These are phyloP conservation scores for Scarus forsteni DNA, from an alignment of 2,797 vertebrate genomes.

Conservation along the genomic window DNA sequence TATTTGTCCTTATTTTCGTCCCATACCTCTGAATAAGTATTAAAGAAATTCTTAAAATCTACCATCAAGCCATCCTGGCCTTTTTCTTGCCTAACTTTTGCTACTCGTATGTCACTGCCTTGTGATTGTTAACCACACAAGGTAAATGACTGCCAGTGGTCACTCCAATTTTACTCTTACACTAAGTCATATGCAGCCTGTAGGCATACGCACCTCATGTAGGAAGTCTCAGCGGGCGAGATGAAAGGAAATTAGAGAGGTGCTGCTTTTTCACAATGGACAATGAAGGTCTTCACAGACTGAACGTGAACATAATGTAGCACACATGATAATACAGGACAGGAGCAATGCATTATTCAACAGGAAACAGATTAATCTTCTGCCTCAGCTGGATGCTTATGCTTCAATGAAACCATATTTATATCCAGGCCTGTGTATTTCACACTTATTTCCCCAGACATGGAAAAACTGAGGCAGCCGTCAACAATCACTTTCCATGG, in stretches of 20 bases:
- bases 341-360: constrained; percentile 69
- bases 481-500: constrained; percentile 59
- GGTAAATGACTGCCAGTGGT: too few species aligned
- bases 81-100: too few species aligned
- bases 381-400: constrained; percentile 22
- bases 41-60: too few species aligned
- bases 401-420: constrained; percentile 42
- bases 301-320: constrained; percentile 33
- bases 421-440: constrained; percentile 39
- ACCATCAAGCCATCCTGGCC: too few species aligned
- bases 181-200: constrained; percentile 55
- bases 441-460: constrained; percentile 63
- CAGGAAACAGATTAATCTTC: constrained; percentile 51
- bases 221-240: constrained; percentile 44
- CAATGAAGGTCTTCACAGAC: constrained; percentile 56
- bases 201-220: constrained; percentile 29
- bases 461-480: constrained; percentile 33
- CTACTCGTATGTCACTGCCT: too few species aligned
- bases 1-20: too few species aligned
- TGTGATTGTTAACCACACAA: too few species aligned
- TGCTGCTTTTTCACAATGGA: constrained; percentile 63
- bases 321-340: constrained; percentile 27
- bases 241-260: constrained; percentile 63
- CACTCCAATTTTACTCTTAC: constrained; percentile 1
- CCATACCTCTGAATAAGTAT: too few species aligned